Conservation (phyloP, 2,888 invertebrate genomes). For the Scaptomyza reducta region DNA sequence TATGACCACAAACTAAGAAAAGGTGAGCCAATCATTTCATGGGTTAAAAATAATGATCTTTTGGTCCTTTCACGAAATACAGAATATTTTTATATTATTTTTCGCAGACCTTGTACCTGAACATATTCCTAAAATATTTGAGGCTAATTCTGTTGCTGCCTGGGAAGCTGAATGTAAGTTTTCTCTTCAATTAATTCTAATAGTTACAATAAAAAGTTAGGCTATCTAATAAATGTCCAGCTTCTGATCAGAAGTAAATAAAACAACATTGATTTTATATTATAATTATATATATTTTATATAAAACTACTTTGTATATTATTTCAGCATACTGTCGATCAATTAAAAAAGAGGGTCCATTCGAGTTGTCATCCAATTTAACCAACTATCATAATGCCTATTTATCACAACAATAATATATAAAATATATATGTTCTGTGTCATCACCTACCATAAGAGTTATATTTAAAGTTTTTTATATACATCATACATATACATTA, state of each 20-base stretch:
- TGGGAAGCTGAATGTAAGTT: constrained; percentile 47
- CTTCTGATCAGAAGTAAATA: not conserved
- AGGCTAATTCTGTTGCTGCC: constrained; percentile 25
- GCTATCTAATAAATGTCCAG: too few species aligned
- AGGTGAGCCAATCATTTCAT: constrained; percentile 19
- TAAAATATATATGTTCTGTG: constrained; percentile 29
- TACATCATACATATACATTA: constrained; percentile 14
- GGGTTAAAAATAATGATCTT: too few species aligned
- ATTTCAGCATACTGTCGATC: constrained; percentile 46
- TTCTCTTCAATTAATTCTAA: too few species aligned
- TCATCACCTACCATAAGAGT: constrained; percentile 50
- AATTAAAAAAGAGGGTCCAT: constrained; percentile 47
- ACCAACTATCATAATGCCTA: constrained; percentile 50
- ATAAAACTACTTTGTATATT: constrained; percentile 1
- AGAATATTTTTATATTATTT: not conserved
- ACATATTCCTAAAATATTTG: constrained; percentile 40
- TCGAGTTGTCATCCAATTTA: constrained; percentile 33
- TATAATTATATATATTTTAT: constrained; percentile 3
- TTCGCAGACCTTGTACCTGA: constrained; percentile 32
- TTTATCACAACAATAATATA: constrained; percentile 47
- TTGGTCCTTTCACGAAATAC: too few species aligned
- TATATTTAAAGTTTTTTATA: constrained; percentile 24
- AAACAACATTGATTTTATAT: constrained; percentile 7
- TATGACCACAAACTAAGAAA: constrained; percentile 35
- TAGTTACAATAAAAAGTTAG: not conserved